Conservation (phyloP, 1,140 invertebrate genomes). For the Bombus impatiens region DNA sequence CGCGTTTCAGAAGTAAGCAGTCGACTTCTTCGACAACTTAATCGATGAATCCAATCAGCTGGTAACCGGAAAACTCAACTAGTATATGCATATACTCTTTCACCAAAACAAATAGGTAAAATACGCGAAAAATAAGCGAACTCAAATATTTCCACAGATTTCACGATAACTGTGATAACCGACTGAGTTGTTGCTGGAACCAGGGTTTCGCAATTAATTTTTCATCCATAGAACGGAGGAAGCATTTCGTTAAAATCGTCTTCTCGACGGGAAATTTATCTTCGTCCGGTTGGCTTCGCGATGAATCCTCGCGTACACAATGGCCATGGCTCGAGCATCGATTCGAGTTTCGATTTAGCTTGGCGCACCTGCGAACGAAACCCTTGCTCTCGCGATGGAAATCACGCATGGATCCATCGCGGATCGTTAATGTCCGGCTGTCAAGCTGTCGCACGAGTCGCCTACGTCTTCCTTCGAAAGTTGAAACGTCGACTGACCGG, state of each 20-base stretch:
- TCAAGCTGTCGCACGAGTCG: conserved; percentile 65
- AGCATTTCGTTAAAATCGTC: conserved; percentile 31
- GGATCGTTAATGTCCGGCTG: conserved; percentile 70
- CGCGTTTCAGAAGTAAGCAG: too few species aligned
- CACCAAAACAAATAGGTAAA: neutral
- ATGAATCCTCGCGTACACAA: conserved; percentile 13
- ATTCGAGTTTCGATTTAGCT: conserved; percentile 54
- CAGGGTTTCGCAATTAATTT: conserved; percentile 9
- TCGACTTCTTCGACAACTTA: neutral
- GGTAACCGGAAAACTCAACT: neutral
- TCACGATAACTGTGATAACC: neutral
- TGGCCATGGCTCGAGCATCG: conserved; percentile 40
- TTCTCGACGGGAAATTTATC: conserved; percentile 31
- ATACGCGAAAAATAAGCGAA: neutral
- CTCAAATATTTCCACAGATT: neutral
- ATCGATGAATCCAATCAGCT: neutral
- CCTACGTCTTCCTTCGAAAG: conserved; percentile 66
- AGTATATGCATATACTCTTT: neutral
- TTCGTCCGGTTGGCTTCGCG: conserved; percentile 31
- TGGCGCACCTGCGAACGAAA: conserved; percentile 63
- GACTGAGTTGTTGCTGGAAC: neutral
- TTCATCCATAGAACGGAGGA: neutral
- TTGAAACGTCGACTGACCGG: conserved; percentile 40
- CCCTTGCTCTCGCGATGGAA: conserved; percentile 53
- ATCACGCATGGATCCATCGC: conserved; percentile 65